phyloP scores from a whole-genome alignment of 1,140 invertebrate species.

The Paraescarpia echinospica region DNA sequence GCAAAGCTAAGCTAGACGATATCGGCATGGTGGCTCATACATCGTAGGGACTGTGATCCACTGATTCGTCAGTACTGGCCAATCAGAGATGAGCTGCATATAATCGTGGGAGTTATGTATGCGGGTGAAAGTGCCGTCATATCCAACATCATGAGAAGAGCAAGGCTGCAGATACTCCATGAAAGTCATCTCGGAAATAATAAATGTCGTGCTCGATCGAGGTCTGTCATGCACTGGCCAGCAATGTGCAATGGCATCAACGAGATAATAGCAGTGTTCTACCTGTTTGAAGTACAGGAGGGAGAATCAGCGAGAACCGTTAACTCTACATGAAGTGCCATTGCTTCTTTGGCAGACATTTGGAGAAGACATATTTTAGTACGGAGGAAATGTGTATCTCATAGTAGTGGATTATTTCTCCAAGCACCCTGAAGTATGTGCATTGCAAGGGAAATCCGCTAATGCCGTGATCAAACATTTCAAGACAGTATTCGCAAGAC shows the following conservation, averaged over 20 bases:
- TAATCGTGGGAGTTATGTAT: neutral
- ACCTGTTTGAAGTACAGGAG: conserved; percentile 13
- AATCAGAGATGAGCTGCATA: conserved; percentile 12
- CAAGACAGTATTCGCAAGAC: conserved; percentile 8
- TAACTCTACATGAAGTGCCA: conserved; percentile 15
- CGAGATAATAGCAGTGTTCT: conserved; percentile 6
- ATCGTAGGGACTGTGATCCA: neutral
- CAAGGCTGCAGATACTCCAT: neutral
- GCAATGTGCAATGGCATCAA: neutral
- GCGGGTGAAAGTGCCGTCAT: neutral
- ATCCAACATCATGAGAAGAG: neutral
- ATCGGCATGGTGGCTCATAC: too few species aligned
- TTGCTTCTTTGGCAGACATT: conserved; percentile 16
- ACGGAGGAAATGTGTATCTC: conserved; percentile 8
- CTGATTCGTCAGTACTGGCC: neutral
- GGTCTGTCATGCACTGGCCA: too few species aligned
- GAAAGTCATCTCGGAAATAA: too few species aligned
- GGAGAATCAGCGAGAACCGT: conserved; percentile 12
- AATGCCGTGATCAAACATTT: neutral
- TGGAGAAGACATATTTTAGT: conserved; percentile 21
- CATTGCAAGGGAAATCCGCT: conserved; percentile 8
- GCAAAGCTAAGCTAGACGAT: too few species aligned
- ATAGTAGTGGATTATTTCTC: too few species aligned
- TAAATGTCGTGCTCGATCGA: too few species aligned
- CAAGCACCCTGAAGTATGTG: conserved; percentile 18